Evolutionary conservation across 2,888 invertebrate genomes (phyloP).

Genomic region (Leptura quadrifasciata): DNA sequence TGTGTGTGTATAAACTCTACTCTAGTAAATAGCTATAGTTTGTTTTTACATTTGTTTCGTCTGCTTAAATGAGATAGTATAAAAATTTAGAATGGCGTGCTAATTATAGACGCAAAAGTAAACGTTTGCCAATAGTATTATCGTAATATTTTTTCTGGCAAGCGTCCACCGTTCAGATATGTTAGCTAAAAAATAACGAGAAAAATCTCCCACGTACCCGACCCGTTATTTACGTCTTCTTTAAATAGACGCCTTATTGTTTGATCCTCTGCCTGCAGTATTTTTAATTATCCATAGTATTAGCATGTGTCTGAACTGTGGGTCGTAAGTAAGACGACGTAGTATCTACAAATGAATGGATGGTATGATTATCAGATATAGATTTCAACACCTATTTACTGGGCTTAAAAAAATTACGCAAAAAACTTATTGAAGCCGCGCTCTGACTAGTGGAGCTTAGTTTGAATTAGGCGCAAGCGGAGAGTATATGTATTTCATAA

Average conservation of each 20-base stretch:
- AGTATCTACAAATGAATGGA: too few species aligned
- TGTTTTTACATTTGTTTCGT: conserved; percentile 45
- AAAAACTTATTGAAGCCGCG: too few species aligned
- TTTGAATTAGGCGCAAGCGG: too few species aligned
- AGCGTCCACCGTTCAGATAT: conserved; percentile 5
- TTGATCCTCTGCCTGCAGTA: conserved; percentile 32
- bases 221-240: conserved; percentile 47
- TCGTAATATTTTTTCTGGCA: conserved; percentile 48
- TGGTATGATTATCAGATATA: too few species aligned
- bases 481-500: too few species aligned
- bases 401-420: too few species aligned
- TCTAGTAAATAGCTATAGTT: conserved; percentile 34
- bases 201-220: conserved; percentile 38
- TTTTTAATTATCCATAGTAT: background rate
- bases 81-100: conserved; percentile 52
- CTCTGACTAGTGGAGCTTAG: too few species aligned
- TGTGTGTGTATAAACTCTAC: background rate
- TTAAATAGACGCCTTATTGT: conserved; percentile 37
- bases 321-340: too few species aligned
- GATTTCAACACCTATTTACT: too few species aligned
- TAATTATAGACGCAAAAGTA: conserved; percentile 54
- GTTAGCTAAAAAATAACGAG: conserved; percentile 30
- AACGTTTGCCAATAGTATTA: conserved; percentile 58
- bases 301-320: background rate
- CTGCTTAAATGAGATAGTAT: conserved; percentile 39